Percentiles rank a stretch among this genome's conserved stretches.
Conservation (phyloP, 2,113 vertebrate species). For the Lanius ludovicianus region DNA sequence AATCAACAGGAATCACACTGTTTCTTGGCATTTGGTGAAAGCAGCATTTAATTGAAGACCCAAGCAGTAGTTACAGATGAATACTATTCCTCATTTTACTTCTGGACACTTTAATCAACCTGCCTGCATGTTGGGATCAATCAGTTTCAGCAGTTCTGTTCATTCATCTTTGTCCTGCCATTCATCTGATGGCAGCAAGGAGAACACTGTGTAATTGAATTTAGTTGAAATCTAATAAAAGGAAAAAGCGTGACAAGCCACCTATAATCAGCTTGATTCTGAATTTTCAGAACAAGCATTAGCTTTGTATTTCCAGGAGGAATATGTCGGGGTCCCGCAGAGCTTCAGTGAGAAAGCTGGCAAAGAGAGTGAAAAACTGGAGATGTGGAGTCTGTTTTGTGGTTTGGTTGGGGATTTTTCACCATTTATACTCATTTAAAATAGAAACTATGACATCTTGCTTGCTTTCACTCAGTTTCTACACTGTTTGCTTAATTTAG, state of each 20-base stretch:
- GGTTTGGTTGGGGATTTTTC: not conserved
- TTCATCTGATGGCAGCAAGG: conserved; percentile 61
- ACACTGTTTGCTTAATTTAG: not conserved
- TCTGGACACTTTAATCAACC: conserved; percentile 76
- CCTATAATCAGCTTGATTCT: conserved; percentile 45
- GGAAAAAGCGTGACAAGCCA: conserved; percentile 44
- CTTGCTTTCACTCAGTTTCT: not conserved
- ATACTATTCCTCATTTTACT: conserved; percentile 68
- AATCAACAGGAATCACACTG: conserved; percentile 6
- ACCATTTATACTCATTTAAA: not conserved
- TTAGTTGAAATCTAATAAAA: conserved; percentile 71
- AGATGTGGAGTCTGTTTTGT: not conserved
- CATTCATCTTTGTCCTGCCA: conserved; percentile 73
- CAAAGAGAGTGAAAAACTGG: not conserved
- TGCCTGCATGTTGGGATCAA: conserved; percentile 68
- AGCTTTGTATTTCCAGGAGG: not conserved
- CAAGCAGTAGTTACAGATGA: conserved; percentile 56
- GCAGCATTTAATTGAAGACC: conserved; percentile 64
- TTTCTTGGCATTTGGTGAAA: conserved; percentile 52
- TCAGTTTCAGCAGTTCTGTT: conserved; percentile 58
- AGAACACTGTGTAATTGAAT: conserved; percentile 73
- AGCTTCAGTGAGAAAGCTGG: not conserved
- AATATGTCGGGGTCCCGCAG: not conserved
- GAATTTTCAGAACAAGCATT: conserved; percentile 20
- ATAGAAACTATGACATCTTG: not conserved